These are phyloP conservation scores for Hylyphantes graminicola DNA, from an alignment of 1,140 invertebrate species.

Conservation along the genomic window DNA sequence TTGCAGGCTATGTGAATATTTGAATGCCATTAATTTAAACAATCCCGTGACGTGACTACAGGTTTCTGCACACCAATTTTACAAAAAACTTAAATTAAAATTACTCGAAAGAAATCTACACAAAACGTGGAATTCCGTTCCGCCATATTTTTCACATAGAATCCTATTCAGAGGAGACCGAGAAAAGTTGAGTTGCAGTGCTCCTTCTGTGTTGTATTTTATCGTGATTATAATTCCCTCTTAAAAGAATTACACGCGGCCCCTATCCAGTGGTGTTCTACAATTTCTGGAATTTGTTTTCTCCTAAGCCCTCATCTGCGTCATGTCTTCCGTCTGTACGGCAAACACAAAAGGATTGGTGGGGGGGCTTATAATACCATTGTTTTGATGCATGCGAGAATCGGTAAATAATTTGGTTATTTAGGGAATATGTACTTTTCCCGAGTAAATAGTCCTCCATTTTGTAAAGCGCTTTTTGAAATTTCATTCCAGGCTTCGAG, in stretches of 20 bases:
- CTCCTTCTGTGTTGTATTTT: conserved; percentile 19
- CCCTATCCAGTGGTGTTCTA: conserved; percentile 16
- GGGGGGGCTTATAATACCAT: neutral
- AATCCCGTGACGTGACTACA: too few relatives aligned
- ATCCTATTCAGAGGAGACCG: too few relatives aligned
- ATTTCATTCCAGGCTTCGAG: conserved; percentile 12
- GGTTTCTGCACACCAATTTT: too few relatives aligned
- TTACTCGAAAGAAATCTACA: too few relatives aligned
- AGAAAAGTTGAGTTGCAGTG: too few relatives aligned
- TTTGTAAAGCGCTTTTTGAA: conserved; percentile 23
- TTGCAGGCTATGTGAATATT: too few relatives aligned
- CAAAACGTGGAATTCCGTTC: too few relatives aligned
- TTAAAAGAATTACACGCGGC: conserved; percentile 51
- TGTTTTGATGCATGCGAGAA: conserved; percentile 43
- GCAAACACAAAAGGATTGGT: conserved; percentile 35
- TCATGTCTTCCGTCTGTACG: conserved; percentile 31
- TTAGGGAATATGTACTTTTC: conserved; percentile 43
- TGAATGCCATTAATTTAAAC: too few relatives aligned
- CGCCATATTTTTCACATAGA: too few relatives aligned
- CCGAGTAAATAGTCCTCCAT: conserved; percentile 19
- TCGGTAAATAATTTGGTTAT: conserved; percentile 57
- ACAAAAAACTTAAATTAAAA: too few relatives aligned
- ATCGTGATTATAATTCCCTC: conserved; percentile 52
- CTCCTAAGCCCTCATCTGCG: conserved; percentile 39
- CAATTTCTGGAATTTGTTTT: conserved; percentile 55